These are phyloP conservation scores for Clanis bilineata DNA, from an alignment of 2,888 invertebrate genomes.

Conservation along the genomic window DNA sequence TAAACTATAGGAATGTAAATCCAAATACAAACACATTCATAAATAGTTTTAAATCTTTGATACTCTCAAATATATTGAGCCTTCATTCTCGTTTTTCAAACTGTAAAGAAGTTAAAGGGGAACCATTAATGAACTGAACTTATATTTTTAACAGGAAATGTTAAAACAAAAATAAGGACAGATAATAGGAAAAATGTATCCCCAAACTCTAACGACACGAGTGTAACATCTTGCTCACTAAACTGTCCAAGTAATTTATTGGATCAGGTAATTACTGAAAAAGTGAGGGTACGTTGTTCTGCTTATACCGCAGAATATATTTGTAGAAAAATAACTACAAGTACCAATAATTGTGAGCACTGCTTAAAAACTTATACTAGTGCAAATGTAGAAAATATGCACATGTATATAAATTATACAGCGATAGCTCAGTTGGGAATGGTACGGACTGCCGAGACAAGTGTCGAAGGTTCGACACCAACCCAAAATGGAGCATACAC, in stretches of 20 bases:
- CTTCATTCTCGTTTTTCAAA: background rate
- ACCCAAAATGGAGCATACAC: too few species aligned
- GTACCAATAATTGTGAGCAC: too few species aligned
- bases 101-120: background rate
- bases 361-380: background rate
- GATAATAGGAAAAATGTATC: background rate
- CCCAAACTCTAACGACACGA: too few species aligned
- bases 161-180: background rate
- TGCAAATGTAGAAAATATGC: background rate
- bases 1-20: background rate
- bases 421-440: too few species aligned
- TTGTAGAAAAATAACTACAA: too few species aligned
- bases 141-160: background rate
- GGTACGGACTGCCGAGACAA: too few species aligned
- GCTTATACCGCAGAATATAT: too few species aligned
- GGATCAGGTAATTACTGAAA: too few species aligned
- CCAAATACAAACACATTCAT: background rate
- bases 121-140: background rate
- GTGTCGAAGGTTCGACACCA: too few species aligned
- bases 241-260: too few species aligned
- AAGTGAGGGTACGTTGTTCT: too few species aligned
- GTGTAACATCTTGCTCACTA: too few species aligned
- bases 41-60: background rate
- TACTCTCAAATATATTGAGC: background rate
- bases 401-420: background rate